phyloP scores from a whole-genome alignment of 2,888 invertebrate genomes.

The Drosophila paramelanica region DNA sequence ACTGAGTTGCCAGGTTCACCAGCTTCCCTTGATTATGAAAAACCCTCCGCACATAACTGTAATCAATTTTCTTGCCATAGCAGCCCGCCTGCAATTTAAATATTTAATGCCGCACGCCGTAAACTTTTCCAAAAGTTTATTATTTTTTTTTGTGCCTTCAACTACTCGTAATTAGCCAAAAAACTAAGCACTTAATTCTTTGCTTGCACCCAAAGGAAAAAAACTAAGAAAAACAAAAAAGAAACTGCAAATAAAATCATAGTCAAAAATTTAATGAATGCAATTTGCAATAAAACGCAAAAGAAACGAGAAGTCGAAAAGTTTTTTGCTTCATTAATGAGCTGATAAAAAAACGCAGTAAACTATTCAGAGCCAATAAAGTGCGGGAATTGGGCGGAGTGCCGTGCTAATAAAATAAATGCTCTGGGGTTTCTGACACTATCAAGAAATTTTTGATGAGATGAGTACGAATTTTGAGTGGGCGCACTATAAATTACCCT shows the following conservation, averaged over 20 bases:
- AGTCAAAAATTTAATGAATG: conserved; percentile 43
- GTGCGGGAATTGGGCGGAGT: not conserved
- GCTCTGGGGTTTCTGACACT: conserved; percentile 9
- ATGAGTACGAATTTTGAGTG: not conserved
- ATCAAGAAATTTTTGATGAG: not conserved
- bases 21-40: conserved; percentile 44
- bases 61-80: conserved; percentile 63
- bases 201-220: not conserved
- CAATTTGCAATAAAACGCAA: conserved; percentile 47
- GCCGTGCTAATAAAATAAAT: conserved; percentile 30
- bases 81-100: conserved; percentile 51
- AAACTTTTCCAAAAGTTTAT: conserved; percentile 17
- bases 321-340: conserved; percentile 41
- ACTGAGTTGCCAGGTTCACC: conserved; percentile 27
- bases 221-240: conserved; percentile 3
- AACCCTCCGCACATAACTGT: conserved; percentile 41
- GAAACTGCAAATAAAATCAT: conserved; percentile 22
- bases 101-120: conserved; percentile 53
- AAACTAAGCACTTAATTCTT: conserved; percentile 37
- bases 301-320: conserved; percentile 34
- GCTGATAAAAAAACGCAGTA: conserved; percentile 12
- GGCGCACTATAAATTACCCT: not conserved
- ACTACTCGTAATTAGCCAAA: conserved; percentile 53
- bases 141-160: not conserved
- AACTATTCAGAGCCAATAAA: conserved; percentile 20